Evolutionary conservation across 2,888 invertebrate species (phyloP), one percentile per base, ranked within the genome.

Genomic region (Dolichomitus sp.): DNA sequence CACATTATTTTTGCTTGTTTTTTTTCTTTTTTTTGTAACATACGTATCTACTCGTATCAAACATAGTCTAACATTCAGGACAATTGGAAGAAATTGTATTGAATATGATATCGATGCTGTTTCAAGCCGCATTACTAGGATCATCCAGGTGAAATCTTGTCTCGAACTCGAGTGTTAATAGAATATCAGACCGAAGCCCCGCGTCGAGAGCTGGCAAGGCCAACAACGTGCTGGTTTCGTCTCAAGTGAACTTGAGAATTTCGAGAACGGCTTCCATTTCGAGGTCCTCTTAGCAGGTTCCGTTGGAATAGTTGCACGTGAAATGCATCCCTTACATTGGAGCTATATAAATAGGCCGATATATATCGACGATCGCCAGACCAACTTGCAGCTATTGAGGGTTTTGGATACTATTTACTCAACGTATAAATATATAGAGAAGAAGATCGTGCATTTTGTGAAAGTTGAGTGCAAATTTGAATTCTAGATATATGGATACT

Each of bases 211-310:
- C 37, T 12, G 61, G 17, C 61, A 2, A 37, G 61, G 61, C 61
- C 37, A 61, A 37, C 61, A 61, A 19, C 61, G 61, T 11, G 61
- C 17, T 17, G n/a, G 4, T 37, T 17, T 19, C 17, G 61, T 4
- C 61, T 61, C 17, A 37, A 61, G 14, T 40, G 61, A 73, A 63
- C 63, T 73, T 48, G 50, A 73, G 73, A 61, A 61, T 50, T 37
- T 73, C 63, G 48, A 73, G 73, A 6, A 50, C 37, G 30, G 59
- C 50, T 73, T 23, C 37, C 48, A 48, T 63, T 19, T 61, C 73
- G 37, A 63, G 48, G 12, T 69, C 52, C 69, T 54, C 27, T 54
- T 37, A 19, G 50, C 68, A 14, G 50, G 23, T 54, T 33, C 54
- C 23, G 69, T 19, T 40, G 40, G 37, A 61, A 61, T 61, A 61